These are phyloP conservation scores for Phylloscopus trochiloides DNA, from an alignment of 2,113 vertebrate species.

Conservation along the genomic window DNA sequence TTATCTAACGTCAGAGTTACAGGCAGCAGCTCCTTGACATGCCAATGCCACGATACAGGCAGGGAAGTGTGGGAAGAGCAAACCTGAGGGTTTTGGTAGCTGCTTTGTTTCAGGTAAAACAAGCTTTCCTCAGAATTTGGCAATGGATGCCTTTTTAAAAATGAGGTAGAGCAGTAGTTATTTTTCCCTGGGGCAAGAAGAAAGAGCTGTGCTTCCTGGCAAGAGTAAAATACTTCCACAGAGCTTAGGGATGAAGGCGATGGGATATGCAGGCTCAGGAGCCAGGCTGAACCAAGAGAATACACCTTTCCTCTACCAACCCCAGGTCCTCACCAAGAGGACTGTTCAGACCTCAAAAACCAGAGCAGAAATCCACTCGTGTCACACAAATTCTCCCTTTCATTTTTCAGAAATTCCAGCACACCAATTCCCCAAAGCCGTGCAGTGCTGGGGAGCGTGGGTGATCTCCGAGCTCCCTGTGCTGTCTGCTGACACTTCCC, in stretches of 20 bases:
- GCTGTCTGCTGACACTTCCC: background rate
- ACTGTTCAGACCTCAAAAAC: background rate
- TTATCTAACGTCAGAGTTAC: background rate
- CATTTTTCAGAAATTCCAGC: background rate
- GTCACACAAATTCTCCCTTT: accelerated
- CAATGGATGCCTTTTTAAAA: background rate
- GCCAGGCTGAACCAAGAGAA: background rate
- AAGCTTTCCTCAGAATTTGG: background rate
- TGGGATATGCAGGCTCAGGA: background rate
- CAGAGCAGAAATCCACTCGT: background rate
- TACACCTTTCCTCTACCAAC: background rate
- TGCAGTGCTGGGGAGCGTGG: accelerated
- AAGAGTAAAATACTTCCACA: background rate
- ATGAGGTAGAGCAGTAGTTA: background rate
- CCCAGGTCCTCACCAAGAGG: background rate
- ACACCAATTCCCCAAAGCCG: background rate
- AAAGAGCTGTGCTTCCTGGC: background rate
- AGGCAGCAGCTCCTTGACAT: background rate
- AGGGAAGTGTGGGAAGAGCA: background rate
- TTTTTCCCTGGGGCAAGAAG: background rate
- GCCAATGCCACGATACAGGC: background rate
- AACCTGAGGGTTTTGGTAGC: background rate
- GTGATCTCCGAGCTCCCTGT: background rate
- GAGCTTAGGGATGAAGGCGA: background rate
- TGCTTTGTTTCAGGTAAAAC: slow-evolving; percentile 2